Conservation (phyloP, 2,113 vertebrate genomes). For the Micronycteris hirsuta region DNA sequence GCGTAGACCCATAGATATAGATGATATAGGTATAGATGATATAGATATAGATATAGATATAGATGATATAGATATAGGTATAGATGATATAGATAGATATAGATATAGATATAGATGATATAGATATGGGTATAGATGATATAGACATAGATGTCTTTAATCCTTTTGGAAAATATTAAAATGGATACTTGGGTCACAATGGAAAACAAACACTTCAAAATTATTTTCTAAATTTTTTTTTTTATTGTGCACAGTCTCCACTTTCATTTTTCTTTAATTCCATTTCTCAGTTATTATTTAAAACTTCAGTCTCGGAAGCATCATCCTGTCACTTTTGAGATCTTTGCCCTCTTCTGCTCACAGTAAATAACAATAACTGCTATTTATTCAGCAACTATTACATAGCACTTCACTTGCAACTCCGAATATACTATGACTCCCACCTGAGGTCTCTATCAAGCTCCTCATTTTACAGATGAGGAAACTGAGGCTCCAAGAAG, state of each 20-base stretch:
- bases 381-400: not conserved
- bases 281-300: not conserved
- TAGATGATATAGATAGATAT: no score
- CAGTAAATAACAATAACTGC: not conserved
- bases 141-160: not conserved
- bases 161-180: not conserved
- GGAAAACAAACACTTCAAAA: not conserved
- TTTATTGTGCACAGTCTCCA: not conserved
- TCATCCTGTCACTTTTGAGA: not conserved
- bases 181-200: not conserved
- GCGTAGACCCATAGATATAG: no score
- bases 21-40: no score
- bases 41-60: no score
- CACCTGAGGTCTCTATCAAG: not conserved
- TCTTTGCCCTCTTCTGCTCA: not conserved
- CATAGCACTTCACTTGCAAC: not conserved
- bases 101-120: no score
- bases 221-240: not conserved
- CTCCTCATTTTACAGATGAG: not conserved
- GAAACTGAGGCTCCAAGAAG: not conserved
- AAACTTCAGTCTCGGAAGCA: not conserved
- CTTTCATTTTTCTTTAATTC: not conserved
- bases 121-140: fast-evolving
- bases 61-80: not conserved
- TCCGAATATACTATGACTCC: not conserved